These are phyloP conservation scores for Emmelina monodactyla DNA, from an alignment of 2,888 invertebrate genomes.

Conservation along the genomic window DNA sequence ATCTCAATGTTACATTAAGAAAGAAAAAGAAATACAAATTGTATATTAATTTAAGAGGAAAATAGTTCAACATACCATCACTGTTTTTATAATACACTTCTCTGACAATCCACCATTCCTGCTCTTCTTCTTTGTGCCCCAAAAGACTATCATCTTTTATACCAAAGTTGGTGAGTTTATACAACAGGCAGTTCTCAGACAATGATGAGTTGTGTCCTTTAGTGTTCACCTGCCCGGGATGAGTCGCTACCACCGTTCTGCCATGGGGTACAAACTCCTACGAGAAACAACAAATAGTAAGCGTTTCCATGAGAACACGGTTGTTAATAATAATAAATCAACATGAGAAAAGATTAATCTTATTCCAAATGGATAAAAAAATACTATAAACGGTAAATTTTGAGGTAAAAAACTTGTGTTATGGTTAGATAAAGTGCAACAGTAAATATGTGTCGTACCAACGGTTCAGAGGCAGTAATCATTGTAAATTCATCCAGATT, in stretches of 20 bases:
- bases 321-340: too few relatives aligned
- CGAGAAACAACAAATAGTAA: too few relatives aligned
- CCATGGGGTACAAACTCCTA: conserved; percentile 91
- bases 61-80: conserved; percentile 25
- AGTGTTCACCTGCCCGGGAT: conserved; percentile 74
- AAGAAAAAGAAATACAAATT: not conserved
- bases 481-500: conserved; percentile 92
- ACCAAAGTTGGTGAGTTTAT: conserved; percentile 79
- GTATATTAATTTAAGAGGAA: not conserved
- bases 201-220: conserved; percentile 51
- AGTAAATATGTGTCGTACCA: conserved; percentile 65
- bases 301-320: too few relatives aligned
- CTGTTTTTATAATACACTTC: conserved; percentile 40
- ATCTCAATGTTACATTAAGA: too few relatives aligned
- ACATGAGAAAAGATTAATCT: too few relatives aligned
- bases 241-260: conserved; percentile 78
- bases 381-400: conserved; percentile 2
- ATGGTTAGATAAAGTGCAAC: conserved; percentile 12
- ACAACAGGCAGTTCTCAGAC: conserved; percentile 72
- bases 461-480: conserved; percentile 91
- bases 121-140: conserved; percentile 66
- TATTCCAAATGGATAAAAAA: not conserved
- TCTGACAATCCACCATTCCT: conserved; percentile 60
- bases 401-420: conserved; percentile 4
- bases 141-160: conserved; percentile 72